These are phyloP conservation scores for Hydraecia micacea DNA, from an alignment of 2,888 invertebrate species.

Conservation along the genomic window DNA sequence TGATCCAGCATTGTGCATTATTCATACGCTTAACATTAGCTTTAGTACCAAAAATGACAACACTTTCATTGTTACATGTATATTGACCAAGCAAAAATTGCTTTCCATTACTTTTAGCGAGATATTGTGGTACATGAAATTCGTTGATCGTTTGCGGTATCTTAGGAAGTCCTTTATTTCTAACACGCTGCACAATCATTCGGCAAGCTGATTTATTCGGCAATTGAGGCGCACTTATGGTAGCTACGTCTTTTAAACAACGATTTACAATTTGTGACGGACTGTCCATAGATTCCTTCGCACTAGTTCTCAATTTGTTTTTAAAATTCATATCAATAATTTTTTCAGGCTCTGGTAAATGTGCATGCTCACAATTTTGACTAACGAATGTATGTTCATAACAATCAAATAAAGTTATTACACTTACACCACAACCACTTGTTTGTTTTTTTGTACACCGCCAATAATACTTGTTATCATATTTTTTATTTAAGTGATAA, in stretches of 20 bases:
- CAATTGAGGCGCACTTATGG: conserved; percentile 36
- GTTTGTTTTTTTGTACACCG: too few relatives aligned
- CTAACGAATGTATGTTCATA: conserved; percentile 3
- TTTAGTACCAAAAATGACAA: too few relatives aligned
- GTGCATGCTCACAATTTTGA: conserved; percentile 23
- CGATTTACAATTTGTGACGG: conserved; percentile 39
- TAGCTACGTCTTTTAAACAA: conserved; percentile 36
- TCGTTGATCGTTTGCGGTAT: conserved; percentile 36
- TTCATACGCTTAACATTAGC: too few relatives aligned
- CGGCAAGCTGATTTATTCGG: conserved; percentile 37
- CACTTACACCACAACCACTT: conserved; percentile 4
- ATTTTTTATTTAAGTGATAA: conserved; percentile 17
- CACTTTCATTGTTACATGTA: neutral
- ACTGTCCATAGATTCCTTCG: conserved; percentile 34
- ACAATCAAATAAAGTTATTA: conserved; percentile 10
- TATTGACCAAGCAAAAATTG: conserved; percentile 28
- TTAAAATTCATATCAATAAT: conserved; percentile 37
- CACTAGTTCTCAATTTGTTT: conserved; percentile 32
- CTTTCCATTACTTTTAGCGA: conserved; percentile 33
- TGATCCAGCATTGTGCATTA: too few relatives aligned
- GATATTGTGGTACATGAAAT: conserved; percentile 35
- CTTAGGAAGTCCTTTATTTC: conserved; percentile 29
- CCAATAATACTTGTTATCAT: too few relatives aligned
- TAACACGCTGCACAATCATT: conserved; percentile 36
- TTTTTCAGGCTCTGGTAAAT: conserved; percentile 32